Evolutionary conservation across 2,113 vertebrate genomes (phyloP).

Genomic region (Eclectus roratus): DNA sequence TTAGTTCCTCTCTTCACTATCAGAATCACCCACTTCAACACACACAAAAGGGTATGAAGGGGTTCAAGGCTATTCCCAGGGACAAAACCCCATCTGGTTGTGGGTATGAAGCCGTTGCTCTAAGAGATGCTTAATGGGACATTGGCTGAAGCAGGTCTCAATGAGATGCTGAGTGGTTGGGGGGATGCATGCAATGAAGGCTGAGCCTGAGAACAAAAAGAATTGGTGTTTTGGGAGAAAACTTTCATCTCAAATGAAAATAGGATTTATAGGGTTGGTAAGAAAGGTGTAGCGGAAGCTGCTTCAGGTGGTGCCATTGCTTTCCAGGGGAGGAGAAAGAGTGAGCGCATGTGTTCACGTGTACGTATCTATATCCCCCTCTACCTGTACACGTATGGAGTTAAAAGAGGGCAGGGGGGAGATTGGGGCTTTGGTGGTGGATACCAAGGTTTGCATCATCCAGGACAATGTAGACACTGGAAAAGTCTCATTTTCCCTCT

Average conservation of each 20-base stretch:
- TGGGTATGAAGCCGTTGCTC: accelerated
- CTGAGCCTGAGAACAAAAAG: accelerated
- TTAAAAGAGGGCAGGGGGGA: neutral
- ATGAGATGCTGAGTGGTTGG: neutral
- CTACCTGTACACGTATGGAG: accelerated
- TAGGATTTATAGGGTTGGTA: neutral
- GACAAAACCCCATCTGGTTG: neutral
- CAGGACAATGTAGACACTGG: neutral
- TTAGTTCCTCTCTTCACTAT: accelerated
- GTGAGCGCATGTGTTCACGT: accelerated
- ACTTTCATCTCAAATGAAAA: neutral
- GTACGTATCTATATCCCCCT: neutral
- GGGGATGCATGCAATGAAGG: accelerated
- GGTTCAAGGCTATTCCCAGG: accelerated
- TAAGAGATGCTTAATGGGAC: neutral
- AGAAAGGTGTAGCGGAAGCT: neutral
- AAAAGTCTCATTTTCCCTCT: neutral
- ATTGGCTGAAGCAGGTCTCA: accelerated
- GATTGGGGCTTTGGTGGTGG: neutral
- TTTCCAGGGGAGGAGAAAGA: neutral
- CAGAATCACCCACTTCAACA: no score
- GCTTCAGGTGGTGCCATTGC: neutral
- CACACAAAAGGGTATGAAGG: accelerated
- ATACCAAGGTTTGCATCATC: accelerated
- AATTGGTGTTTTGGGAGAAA: neutral